Percentiles rank a stretch among this genome's conserved stretches.
These are phyloP conservation scores for Decapterus maruadsi DNA, from an alignment of 2,797 vertebrate genomes.

Conservation along the genomic window DNA sequence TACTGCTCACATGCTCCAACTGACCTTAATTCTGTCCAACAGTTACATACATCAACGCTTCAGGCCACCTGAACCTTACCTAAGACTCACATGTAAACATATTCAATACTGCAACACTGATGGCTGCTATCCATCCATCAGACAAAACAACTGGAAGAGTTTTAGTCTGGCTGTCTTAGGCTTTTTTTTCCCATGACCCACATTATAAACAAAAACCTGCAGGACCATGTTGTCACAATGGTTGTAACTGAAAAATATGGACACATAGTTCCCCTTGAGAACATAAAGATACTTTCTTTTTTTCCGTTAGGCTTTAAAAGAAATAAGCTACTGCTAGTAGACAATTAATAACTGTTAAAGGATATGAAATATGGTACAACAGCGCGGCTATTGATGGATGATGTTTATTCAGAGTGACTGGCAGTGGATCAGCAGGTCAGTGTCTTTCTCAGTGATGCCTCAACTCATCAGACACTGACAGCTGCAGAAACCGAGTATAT, in stretches of 20 bases:
- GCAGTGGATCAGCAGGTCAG: slow-evolving; percentile 24
- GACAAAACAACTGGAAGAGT: not conserved
- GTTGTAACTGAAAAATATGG: slow-evolving; percentile 23
- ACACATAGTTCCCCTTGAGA: not conserved
- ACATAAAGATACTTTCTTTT: not conserved
- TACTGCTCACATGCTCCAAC: slow-evolving; percentile 45
- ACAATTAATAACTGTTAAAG: not conserved
- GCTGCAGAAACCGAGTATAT: slow-evolving; percentile 23
- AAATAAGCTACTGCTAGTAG: slow-evolving; percentile 1
- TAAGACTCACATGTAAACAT: slow-evolving; percentile 25
- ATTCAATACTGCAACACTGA: slow-evolving; percentile 4
- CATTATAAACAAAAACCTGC: slow-evolving; percentile 18
- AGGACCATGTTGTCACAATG: slow-evolving; percentile 9
- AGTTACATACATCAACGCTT: slow-evolving; percentile 28
- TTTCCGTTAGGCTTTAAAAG: not conserved
- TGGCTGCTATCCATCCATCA: not conserved
- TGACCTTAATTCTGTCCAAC: slow-evolving; percentile 52
- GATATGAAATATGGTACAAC: not conserved
- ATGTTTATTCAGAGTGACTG: slow-evolving; percentile 16
- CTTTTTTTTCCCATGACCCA: slow-evolving; percentile 14
- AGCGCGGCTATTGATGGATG: slow-evolving; percentile 5
- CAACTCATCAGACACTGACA: slow-evolving; percentile 9
- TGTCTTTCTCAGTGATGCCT: slow-evolving; percentile 19
- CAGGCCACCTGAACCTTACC: slow-evolving; percentile 33
- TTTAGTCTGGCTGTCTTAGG: slow-evolving; percentile 9